Evolutionary conservation across 2,797 vertebrate species (phyloP), one percentile per base, ranked within the genome.

Genomic region (Geotrypetes seraphini): DNA sequence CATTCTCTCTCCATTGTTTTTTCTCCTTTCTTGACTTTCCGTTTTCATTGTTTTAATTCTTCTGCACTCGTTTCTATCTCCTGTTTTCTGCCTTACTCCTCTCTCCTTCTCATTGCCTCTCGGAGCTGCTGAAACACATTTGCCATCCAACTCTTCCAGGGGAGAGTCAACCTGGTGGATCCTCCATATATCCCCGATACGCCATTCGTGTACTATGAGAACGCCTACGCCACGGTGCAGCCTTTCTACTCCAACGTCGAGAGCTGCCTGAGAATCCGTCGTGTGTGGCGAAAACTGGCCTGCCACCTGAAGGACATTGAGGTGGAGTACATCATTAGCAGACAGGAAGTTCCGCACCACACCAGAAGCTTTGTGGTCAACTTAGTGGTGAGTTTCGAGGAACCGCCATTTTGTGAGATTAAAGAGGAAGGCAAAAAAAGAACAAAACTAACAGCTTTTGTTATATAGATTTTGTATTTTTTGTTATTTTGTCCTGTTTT

Each of bases 201-300:
- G 18, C 20, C 2, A 36, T 45, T 23, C 7, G 36, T 60, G 3
- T 45, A 22, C 28, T 80, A 77, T 41, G 39, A 30, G 9, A 2
- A 1, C 2, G 73, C 57, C 12, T 28, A 38, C 46, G 47, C 46
- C 12, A 16, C 10, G 1, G 3, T 67, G 12, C 13, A 1, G 2
- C 25, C 40, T 0, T 86, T 86, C 50, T 79, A 84, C 61, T 87
- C 87, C 47, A 82, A 69, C 52, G 86, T 79, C 63, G 74, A 36
- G 3, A 86, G 85, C 31, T 89, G 84, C 12, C 8, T 88, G 31
- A 78, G 65, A 36, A 48, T 90, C 7, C 33, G 44, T 58, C 61
- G 16, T 10, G 26, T 50, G 14, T 36, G 18, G 0, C 30, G 31
- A 8, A 47, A 6, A 1, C 24, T 89, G 7, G 16, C 71, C 22